phyloP scores from a whole-genome alignment of 2,888 invertebrate species.

The Oeneis ivallda region DNA sequence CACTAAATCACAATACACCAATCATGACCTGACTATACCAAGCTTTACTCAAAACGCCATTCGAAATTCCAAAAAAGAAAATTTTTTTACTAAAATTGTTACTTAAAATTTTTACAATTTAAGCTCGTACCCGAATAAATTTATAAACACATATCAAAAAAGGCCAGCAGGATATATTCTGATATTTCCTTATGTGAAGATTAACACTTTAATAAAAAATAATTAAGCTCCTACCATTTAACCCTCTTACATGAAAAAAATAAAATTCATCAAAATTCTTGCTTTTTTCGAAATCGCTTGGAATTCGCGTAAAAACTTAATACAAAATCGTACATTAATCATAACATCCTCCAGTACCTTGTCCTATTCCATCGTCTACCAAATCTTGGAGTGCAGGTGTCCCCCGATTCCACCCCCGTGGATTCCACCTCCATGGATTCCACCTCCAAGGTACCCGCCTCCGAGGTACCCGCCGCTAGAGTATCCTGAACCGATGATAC shows the following conservation, averaged over 20 bases:
- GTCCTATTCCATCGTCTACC: conserved; percentile 50
- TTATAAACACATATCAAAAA: too few species aligned
- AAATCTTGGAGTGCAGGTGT: conserved; percentile 50
- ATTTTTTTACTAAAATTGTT: neutral
- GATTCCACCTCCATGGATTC: conserved; percentile 39
- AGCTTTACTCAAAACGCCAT: conserved; percentile 59
- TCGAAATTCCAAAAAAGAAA: neutral
- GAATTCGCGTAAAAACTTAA: neutral
- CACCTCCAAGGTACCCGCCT: conserved; percentile 38
- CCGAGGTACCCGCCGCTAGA: conserved; percentile 40
- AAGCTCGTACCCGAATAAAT: too few species aligned
- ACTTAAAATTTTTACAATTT: too few species aligned
- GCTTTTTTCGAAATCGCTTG: neutral
- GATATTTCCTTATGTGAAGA: too few species aligned
- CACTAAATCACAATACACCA: conserved; percentile 68
- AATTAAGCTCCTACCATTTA: too few species aligned
- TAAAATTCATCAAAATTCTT: too few species aligned
- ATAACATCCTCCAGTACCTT: conserved; percentile 24
- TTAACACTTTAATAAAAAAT: too few species aligned
- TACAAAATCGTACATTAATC: neutral
- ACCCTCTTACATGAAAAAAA: too few species aligned
- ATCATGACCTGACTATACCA: conserved; percentile 55
- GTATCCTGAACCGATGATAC: conserved; percentile 30
- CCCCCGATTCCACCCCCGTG: conserved; percentile 36
- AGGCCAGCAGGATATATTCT: too few species aligned